Base-by-base conservation (phyloP, 2,797 vertebrate genomes). In the Cyclopterus lumpus region DNA sequence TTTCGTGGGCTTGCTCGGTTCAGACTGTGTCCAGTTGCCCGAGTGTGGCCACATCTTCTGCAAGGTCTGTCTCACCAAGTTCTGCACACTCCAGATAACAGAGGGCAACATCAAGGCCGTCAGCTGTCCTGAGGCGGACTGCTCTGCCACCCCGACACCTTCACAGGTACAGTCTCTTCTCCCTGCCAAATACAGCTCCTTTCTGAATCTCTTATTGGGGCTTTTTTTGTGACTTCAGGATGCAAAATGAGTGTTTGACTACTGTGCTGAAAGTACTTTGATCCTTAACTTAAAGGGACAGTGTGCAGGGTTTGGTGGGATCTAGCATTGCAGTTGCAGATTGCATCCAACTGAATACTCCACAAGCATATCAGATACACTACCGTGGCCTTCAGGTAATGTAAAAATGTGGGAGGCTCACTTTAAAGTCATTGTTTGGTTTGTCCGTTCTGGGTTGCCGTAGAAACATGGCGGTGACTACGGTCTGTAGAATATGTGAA, bases 31-130 rank as follows among this genome's bases (percentile, higher is more conserved):
- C 80, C 83, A 94, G 87, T 91, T 98, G 83, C 49, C 72, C 0
- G 94, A 94, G 16, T 98, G 97, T 57, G 91, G 91, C 30, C 97
- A 98, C 9, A 90, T 97, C 28, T 97, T 96, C 93, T 98, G 97
- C 87, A 93, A 78, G 73, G 80, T 87, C 6, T 98, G 97, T 91
- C 91, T 97, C 30, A 89, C 93, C 24, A 91, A 95, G 89, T 95
- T 96, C 92, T 98, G 96, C 81, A 94, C 93, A 82, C 91, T 96
- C 67, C 95, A 94, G 87, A 97, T 98, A 86, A 93, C 84, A 76
- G 96, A 97, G 0, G 97, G 97, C 0, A 95, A 96, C 61, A 93
- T 97, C 51, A 92, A 70, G 4, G 93, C 91, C 5, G 95, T 97
- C 87, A 94, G 93, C 84, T 98, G 97, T 73, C 96, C 95, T 5